These are phyloP conservation scores for Macquaria australasica DNA, from an alignment of 2,113 vertebrate species.

Conservation along the genomic window DNA sequence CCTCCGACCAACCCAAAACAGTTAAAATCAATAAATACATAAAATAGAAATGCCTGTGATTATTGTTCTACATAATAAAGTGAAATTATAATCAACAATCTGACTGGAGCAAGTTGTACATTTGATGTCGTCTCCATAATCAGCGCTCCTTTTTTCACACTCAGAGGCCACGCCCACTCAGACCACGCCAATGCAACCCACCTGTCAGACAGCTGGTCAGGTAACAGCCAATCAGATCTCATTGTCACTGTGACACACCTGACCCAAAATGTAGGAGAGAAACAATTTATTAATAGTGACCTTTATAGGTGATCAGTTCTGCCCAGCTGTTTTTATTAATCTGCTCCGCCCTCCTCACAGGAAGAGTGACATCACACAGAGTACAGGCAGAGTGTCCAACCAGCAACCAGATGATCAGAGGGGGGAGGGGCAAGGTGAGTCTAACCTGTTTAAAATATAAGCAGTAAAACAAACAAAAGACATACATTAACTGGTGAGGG, in stretches of 20 bases:
- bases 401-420: slow-evolving; percentile 23
- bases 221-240: slow-evolving; percentile 32
- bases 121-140: neutral
- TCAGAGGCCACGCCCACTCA: slow-evolving; percentile 7
- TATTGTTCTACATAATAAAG: neutral
- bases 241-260: neutral
- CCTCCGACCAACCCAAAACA: neutral
- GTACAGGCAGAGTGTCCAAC: neutral
- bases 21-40: no score
- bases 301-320: neutral
- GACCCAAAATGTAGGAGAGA: neutral
- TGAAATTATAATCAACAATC: neutral
- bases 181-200: neutral
- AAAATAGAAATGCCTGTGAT: neutral
- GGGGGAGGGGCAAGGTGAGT: slow-evolving; percentile 33
- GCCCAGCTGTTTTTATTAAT: neutral
- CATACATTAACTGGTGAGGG: no score
- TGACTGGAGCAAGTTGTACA: neutral
- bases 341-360: slow-evolving; percentile 7
- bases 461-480: no score
- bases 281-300: no score
- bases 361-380: slow-evolving; percentile 26
- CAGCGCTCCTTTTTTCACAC: no score
- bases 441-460: neutral
- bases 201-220: slow-evolving; percentile 9